Evolutionary conservation across 2,113 vertebrate species (phyloP).

Genomic region (Vidua chalybeata): DNA sequence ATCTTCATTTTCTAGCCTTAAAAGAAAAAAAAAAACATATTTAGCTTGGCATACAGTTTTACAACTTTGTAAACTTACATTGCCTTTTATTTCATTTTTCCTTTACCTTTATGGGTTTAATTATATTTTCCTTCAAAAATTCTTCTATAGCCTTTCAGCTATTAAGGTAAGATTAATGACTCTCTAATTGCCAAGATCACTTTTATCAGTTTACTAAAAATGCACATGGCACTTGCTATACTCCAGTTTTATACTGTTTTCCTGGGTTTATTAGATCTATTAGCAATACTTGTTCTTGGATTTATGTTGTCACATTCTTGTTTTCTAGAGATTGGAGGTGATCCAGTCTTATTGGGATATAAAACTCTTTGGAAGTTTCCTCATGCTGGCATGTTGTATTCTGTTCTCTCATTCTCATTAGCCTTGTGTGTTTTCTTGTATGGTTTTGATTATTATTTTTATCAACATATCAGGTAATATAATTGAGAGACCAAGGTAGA

Average conservation of each 20-base stretch:
- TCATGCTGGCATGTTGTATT: neutral
- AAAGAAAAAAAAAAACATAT: neutral
- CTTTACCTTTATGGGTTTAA: neutral
- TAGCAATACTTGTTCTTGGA: neutral
- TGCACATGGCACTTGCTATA: neutral
- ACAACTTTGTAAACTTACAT: neutral
- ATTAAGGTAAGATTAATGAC: neutral
- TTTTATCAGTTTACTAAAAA: constrained; percentile 7
- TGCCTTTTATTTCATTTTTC: neutral
- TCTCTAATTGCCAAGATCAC: neutral
- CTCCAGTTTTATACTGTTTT: neutral
- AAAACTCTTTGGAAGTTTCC: neutral
- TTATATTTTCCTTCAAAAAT: neutral
- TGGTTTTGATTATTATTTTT: neutral
- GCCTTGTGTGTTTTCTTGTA: neutral
- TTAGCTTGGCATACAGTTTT: neutral
- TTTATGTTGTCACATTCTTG: neutral
- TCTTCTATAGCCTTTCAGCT: neutral
- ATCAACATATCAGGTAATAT: neutral
- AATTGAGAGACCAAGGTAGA: neutral
- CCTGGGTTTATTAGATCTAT: neutral
- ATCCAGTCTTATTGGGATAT: neutral
- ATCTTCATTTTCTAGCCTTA: neutral
- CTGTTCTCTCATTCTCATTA: neutral
- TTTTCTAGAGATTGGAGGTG: neutral